Percentiles rank a stretch among this genome's conserved stretches.
phyloP scores from a whole-genome alignment of 2,888 invertebrate genomes.

The Leistus spinibarbis region DNA sequence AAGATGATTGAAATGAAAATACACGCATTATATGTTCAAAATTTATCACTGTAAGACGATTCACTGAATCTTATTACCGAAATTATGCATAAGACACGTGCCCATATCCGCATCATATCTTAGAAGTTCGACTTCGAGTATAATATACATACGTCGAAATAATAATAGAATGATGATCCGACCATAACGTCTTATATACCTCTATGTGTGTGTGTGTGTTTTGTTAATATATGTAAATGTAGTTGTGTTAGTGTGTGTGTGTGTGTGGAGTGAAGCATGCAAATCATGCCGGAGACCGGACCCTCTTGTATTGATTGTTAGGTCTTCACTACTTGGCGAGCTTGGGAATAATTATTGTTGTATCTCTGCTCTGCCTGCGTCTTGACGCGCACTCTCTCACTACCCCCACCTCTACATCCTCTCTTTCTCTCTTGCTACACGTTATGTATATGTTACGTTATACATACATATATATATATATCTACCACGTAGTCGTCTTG shows the following conservation, averaged over 20 bases:
- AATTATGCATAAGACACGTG: constrained; percentile 28
- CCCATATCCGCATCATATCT: neutral
- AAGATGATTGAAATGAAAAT: too few species aligned
- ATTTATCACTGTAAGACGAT: neutral
- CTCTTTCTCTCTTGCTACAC: neutral
- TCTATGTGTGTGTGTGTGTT: constrained; percentile 12
- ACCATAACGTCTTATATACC: neutral
- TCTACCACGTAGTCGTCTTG: too few species aligned
- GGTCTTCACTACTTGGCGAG: constrained; percentile 10
- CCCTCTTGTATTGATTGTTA: constrained; percentile 29
- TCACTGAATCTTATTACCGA: constrained; percentile 10
- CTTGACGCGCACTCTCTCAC: neutral
- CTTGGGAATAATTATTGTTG: constrained; percentile 35
- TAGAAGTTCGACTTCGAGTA: neutral
- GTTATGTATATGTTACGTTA: neutral
- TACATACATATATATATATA: neutral
- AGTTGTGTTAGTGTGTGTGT: neutral
- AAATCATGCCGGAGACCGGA: constrained; percentile 23
- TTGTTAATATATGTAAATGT: neutral
- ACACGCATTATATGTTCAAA: too few species aligned
- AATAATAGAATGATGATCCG: neutral
- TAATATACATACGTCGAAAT: neutral
- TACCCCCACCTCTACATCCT: too few species aligned
- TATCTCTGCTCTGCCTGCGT: constrained; percentile 18
- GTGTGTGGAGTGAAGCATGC: constrained; percentile 8